Evolutionary conservation across 2,888 invertebrate species (phyloP).

Genomic region (Zhengitettix transpicula): DNA sequence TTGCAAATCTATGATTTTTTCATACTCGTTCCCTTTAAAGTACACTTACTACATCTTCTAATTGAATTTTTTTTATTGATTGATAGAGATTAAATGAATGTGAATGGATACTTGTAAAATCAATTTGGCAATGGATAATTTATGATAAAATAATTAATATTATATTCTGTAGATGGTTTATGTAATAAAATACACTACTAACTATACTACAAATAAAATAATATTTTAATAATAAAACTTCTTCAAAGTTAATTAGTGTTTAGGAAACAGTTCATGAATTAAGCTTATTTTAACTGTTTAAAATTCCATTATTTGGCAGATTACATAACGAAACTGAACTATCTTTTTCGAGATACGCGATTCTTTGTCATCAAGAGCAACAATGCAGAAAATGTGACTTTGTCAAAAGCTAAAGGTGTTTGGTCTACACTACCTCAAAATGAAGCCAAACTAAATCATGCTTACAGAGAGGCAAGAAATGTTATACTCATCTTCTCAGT

Average conservation of each 20-base stretch:
- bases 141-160: too few species aligned
- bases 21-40: too few species aligned
- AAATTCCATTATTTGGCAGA: slow-evolving; percentile 26
- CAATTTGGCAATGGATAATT: too few species aligned
- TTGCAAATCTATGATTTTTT: too few species aligned
- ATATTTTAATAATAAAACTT: neutral
- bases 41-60: too few species aligned
- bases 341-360: slow-evolving; percentile 80
- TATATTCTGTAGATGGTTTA: too few species aligned
- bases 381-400: slow-evolving; percentile 87
- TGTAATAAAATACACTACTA: neutral
- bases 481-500: slow-evolving; percentile 92
- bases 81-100: too few species aligned
- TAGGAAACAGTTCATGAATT: neutral
- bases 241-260: neutral
- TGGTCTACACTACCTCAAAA: slow-evolving; percentile 97
- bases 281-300: neutral
- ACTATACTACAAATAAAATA: neutral
- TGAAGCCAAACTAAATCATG: slow-evolving; percentile 89
- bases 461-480: slow-evolving; percentile 81
- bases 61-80: too few species aligned
- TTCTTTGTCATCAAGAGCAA: slow-evolving; percentile 97
- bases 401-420: slow-evolving; percentile 88
- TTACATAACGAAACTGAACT: slow-evolving; percentile 77
- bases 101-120: too few species aligned